Evolutionary conservation across 1,140 invertebrate genomes (phyloP), one percentile per base, ranked within the genome.

Genomic region (Drosophila ambigua): DNA sequence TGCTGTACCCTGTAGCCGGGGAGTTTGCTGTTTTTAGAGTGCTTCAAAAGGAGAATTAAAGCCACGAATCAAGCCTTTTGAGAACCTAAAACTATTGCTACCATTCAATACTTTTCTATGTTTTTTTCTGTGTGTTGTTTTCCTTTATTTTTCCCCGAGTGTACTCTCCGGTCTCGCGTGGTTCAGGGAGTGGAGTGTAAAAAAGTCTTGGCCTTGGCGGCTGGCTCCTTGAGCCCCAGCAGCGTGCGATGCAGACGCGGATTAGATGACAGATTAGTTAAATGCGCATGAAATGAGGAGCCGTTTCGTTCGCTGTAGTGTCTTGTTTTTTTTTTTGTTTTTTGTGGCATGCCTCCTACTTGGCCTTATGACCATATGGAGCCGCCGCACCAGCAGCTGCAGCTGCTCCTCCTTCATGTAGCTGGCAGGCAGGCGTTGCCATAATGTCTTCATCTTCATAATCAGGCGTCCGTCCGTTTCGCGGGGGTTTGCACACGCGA

Each of bases 201-300:
- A 52, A 41, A 23, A 43, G 67, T 31, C 48, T 53, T 28, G 60
- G 60, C 63, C 35, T 39, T 39, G 35, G 11, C 35, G 35, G 26
- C 67, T 77, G 35, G 26, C 72, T 77, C 78, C 72, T 77, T 60
- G 50, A 59, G 60, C 67, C 48, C 66, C 65, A 76, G 67, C 72
- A 51, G 67, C 72, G 52, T 53, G 45, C 54, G 81, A 87, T 85
- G 81, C 65, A 67, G 78, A 59, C 43, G 44, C 50, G 77, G 81
- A 81, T 81, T 87, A 85, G 81, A 85, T 85, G 81, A 85, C 82
- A 85, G 81, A 85, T 85, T 87, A 85, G 81, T 81, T 81, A 85
- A 85, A 87, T 85, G 81, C 65, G 77, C 81, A 87, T 85, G 81
- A 87, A 85, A 85, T 85, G 81, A 84, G 81, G 66, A 80, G 64